Evolutionary conservation across 2,888 invertebrate genomes (phyloP).

Genomic region (Fragum whitleyi): DNA sequence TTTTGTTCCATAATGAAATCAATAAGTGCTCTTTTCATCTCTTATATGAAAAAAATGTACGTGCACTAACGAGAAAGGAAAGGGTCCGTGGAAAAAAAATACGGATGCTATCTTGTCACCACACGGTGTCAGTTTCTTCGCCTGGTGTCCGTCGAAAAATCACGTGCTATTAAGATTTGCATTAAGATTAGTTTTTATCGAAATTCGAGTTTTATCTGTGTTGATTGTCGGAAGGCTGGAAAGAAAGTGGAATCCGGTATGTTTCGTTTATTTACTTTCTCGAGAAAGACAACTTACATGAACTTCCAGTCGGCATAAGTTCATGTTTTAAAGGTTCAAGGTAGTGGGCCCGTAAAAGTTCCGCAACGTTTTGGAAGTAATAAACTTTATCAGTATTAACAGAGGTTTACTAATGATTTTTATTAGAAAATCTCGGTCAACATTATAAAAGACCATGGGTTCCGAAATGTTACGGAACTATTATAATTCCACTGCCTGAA

Average conservation of each 20-base stretch:
- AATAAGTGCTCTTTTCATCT: too few species aligned
- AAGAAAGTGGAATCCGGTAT: constrained; percentile 14
- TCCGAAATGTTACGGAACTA: too few species aligned
- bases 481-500: too few species aligned
- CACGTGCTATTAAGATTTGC: constrained; percentile 39
- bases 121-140: constrained; percentile 25
- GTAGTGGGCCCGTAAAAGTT: too few species aligned
- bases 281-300: not conserved
- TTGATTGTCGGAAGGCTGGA: constrained; percentile 13
- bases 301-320: not conserved
- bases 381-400: too few species aligned
- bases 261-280: not conserved
- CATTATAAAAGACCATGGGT: too few species aligned
- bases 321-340: too few species aligned
- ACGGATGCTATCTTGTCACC: constrained; percentile 33
- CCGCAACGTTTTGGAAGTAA: too few species aligned
- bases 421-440: too few species aligned
- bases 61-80: not conserved
- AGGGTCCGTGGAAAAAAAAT: constrained; percentile 9
- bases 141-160: constrained; percentile 27
- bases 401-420: too few species aligned
- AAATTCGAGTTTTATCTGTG: constrained; percentile 26
- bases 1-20: too few species aligned
- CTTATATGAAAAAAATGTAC: too few species aligned
- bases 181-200: constrained; percentile 33